Percentiles rank a stretch among this genome's conserved stretches.
Conservation (phyloP, 2,888 invertebrate species). For the Aricia artaxerxes region DNA sequence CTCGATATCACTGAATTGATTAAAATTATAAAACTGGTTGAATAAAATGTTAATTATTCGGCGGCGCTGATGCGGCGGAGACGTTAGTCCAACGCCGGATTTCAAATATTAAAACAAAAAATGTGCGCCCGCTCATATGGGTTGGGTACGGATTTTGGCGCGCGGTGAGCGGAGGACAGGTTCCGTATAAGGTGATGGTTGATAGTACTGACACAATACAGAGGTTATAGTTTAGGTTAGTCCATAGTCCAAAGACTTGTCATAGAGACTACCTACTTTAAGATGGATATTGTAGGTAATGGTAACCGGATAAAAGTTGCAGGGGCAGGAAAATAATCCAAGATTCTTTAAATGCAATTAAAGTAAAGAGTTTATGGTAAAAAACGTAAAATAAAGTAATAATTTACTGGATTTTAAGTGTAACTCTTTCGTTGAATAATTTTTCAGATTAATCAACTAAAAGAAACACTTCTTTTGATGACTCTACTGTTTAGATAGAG, state of each 20-base stretch:
- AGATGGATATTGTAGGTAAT: neutral
- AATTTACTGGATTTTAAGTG: neutral
- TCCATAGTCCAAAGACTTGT: neutral
- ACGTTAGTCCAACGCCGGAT: slow-evolving; percentile 71
- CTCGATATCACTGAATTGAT: slow-evolving; percentile 55
- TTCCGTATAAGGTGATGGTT: neutral
- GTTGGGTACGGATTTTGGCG: slow-evolving; percentile 29
- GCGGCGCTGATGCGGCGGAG: slow-evolving; percentile 42
- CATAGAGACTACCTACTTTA: neutral
- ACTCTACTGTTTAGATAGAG: no score
- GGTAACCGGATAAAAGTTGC: neutral
- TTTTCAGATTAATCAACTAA: no score
- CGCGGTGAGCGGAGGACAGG: neutral
- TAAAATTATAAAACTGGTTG: slow-evolving; percentile 54
- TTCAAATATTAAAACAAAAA: slow-evolving; percentile 60
- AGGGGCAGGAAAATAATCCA: neutral
- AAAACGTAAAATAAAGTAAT: neutral
- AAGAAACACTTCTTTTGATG: no score
- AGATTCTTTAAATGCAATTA: neutral
- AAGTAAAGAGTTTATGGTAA: neutral
- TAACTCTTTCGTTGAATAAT: no score
- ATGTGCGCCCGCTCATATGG: slow-evolving; percentile 47
- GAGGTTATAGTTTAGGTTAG: neutral
- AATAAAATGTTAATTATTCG: slow-evolving; percentile 46
- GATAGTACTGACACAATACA: neutral